Base-by-base conservation (phyloP, 2,888 invertebrate species). In the Serrognathus titanus region DNA sequence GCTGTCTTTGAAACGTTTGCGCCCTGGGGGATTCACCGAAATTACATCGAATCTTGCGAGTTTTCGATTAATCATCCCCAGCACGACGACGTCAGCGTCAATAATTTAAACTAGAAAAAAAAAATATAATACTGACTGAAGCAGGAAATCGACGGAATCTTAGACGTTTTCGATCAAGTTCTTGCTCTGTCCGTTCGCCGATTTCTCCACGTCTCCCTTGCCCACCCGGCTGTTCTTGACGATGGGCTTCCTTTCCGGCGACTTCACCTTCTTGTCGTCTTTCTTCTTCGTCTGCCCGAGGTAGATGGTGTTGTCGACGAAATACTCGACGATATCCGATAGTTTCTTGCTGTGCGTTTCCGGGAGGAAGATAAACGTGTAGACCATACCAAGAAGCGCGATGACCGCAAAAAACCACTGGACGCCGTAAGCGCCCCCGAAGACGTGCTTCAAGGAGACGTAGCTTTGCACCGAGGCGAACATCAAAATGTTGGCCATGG, bases 401-500 rank as follows among this genome's bases (percentile, higher is more conserved):
- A 82, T 71, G 0, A 69, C 78, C 0, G 82, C 80, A 63, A 83
- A 84, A 69, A 83, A 82, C 78, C 79, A 84, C 57, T 82, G 83
- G 12, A 82, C 73, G 1, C 80, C 81, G 49, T 80, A 75, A 1
- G 81, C 74, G 1, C 83, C 83, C 58, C 75, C 71, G 16, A 78
- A 70, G 6, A 72, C 55, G 9, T 67, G 66, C 8, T 71, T 64
- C 43, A 80, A 58, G 10, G 53, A 35, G 12, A 40, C 56, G 67
- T 82, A 84, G 55, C 77, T 78, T 64, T 83, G 83, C 1, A 85
- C 78, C 0, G 83, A 80, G 1, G 77, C 74, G 65, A 84, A 85
- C 83, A 85, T 83, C 1, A 84, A 71, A 24, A 83, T 62, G 65
- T 84, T 83, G 1, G 83, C 84, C 62, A 81, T 75, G 37, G 81